Evolutionary conservation across 2,113 vertebrate species (phyloP).

Genomic region (Mesembrinibis cayennensis): DNA sequence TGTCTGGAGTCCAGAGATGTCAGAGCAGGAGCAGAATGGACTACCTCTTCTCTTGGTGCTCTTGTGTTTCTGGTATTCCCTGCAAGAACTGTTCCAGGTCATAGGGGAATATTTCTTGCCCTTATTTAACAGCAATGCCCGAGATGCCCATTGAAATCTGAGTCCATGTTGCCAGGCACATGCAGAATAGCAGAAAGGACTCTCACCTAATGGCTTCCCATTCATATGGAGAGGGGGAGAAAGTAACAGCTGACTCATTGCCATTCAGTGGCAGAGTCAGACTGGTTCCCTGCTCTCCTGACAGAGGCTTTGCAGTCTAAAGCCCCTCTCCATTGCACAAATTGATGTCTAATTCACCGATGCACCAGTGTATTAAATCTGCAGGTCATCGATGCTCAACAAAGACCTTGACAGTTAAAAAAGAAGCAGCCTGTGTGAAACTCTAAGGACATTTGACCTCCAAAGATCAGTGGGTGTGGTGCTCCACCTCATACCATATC

Average conservation of each 20-base stretch:
- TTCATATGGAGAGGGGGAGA: background rate
- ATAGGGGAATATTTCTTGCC: background rate
- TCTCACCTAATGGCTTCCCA: background rate
- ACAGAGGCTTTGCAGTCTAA: background rate
- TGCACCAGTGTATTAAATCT: background rate
- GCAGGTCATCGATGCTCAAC: background rate
- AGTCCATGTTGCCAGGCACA: background rate
- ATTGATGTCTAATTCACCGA: background rate
- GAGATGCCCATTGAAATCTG: background rate
- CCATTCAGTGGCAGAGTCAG: background rate
- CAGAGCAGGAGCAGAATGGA: background rate
- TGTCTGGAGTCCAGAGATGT: background rate
- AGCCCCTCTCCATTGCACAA: background rate
- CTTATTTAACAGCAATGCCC: background rate
- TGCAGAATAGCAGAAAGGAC: background rate
- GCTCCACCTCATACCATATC: background rate
- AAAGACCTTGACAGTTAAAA: background rate
- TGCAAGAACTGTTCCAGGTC: background rate
- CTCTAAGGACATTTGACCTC: background rate
- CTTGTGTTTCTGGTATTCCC: background rate
- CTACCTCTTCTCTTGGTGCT: background rate
- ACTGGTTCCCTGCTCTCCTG: background rate
- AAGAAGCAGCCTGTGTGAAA: background rate
- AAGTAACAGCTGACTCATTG: background rate
- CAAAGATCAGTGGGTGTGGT: background rate